Base-by-base conservation (phyloP, 2,888 invertebrate genomes). In the Cyclophora punctaria region DNA sequence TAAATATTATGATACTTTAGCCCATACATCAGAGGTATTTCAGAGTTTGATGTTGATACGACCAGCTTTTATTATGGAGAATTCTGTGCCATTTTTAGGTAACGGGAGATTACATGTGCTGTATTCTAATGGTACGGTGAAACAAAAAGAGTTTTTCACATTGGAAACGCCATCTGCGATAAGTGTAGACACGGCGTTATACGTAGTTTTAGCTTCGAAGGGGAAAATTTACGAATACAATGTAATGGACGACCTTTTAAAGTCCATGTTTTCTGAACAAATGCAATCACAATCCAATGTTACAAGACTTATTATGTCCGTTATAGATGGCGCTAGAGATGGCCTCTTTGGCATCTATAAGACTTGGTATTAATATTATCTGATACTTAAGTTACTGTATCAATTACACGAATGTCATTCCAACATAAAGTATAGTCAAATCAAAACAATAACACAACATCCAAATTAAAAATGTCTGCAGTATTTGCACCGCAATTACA, bases 211-310 rank as follows among this genome's bases (percentile, higher is more conserved):
- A 2, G 81, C 83, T 2, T 44, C 78, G 3, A 60, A 83, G 56
- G 83, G 83, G 0, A 81, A 76, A 49, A 78, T 83, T 50, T 83
- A 78, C 49, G 83, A 83, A 47, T 80, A 78, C 53, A 81, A 83
- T 63, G 73, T 83, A 0, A 78, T 83, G 76, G 83, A 83, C 34
- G 66, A 75, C 0, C 45, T 83, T 4, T 48, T 80, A 2, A 69
- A 72, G 20, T 79, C 81, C 1, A 78, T 83, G 75, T 83, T 80
- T 54, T 71, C 75, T 0, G 53, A 67, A 0, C 47, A 62, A 0
- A 51, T 60, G 0, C 60, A 65, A 2, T 71, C 67, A 66, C 71
- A 76, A 0, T 66, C 53, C 44, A 76, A 79, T 60, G 57, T 82
- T 0, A 71, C 68, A 0, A 76, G 73, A 50, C 71, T 82, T 33